Percentiles rank a stretch among this genome's conserved stretches.
Evolutionary conservation across 2,797 vertebrate genomes (phyloP).

Genomic region (Platyrinchus mystaceus): DNA sequence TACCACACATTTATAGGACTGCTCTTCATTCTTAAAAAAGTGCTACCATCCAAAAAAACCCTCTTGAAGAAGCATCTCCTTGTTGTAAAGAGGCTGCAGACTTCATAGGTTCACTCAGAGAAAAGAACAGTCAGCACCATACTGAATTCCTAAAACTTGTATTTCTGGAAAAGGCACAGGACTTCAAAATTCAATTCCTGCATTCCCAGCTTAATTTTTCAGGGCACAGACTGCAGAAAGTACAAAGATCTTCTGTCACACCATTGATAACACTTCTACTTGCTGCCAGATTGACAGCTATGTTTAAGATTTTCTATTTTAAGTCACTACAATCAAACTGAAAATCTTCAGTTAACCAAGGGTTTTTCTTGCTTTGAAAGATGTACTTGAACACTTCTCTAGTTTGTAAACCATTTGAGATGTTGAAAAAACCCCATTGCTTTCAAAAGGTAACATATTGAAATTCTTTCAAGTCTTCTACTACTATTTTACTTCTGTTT

Average conservation of each 20-base stretch:
- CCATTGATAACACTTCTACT: background rate
- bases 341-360: background rate
- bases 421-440: background rate
- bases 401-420: background rate
- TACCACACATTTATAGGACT: background rate
- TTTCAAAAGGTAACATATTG: background rate
- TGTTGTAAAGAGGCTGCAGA: background rate
- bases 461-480: background rate
- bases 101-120: background rate
- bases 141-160: background rate
- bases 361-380: background rate
- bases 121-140: background rate
- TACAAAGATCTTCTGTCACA: background rate
- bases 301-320: background rate
- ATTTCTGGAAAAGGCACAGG: background rate
- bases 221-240: background rate
- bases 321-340: background rate
- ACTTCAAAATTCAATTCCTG: background rate
- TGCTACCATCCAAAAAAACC: background rate
- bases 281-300: background rate
- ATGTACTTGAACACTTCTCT: background rate
- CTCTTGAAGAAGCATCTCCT: background rate
- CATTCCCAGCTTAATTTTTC: background rate
- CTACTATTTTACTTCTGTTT: background rate
- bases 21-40: background rate